These are phyloP conservation scores for Tadarida brasiliensis DNA, from an alignment of 2,797 vertebrate species.

Conservation along the genomic window DNA sequence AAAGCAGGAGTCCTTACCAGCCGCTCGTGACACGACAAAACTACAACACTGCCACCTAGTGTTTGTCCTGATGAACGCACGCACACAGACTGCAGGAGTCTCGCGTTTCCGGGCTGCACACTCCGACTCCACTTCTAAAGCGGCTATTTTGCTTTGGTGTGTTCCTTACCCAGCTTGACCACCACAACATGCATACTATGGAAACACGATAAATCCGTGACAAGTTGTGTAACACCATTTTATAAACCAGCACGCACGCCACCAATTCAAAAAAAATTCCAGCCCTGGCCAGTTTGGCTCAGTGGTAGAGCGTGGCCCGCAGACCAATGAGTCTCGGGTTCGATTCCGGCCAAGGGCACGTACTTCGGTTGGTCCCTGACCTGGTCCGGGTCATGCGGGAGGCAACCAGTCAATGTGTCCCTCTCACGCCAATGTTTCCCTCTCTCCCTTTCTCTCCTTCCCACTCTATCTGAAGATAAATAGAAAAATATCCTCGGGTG, in stretches of 20 bases:
- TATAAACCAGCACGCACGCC: neutral
- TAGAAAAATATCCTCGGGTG: no score
- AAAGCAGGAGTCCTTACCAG: neutral
- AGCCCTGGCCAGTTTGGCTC: no score
- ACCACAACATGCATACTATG: neutral
- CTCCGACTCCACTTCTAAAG: neutral
- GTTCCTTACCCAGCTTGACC: neutral
- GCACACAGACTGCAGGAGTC: neutral
- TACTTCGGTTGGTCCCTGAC: no score
- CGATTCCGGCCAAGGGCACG: no score
- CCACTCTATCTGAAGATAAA: no score
- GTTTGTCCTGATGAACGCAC: conserved; percentile 33
- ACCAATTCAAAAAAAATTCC: neutral
- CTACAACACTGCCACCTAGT: conserved; percentile 87
- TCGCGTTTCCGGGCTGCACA: neutral
- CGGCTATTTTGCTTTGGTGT: neutral
- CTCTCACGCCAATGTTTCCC: no score
- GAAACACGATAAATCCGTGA: neutral
- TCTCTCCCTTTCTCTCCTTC: no score
- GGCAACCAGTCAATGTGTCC: no score
- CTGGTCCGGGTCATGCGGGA: no score
- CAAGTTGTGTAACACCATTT: neutral
- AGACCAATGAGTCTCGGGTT: no score
- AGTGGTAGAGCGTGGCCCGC: no score
- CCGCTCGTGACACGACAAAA: conserved; percentile 2